Evolutionary conservation across 2,888 invertebrate genomes (phyloP), one percentile per base, ranked within the genome.

Genomic region (Spatulosminthurus flaviceps): DNA sequence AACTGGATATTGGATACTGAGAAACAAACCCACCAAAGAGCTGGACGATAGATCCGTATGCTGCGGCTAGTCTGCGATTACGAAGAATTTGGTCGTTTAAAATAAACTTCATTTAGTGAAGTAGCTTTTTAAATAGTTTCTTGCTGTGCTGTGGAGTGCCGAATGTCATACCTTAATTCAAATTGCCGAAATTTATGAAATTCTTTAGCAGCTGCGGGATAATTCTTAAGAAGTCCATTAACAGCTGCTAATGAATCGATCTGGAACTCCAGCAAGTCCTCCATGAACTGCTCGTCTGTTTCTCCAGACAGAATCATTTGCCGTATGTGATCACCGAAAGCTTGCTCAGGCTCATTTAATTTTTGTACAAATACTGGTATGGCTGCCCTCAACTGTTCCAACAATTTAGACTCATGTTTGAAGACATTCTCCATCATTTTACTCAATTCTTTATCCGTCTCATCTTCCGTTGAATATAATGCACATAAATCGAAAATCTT

Each of bases 401-500:
- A 83, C 28, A 88, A 86, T 22, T 87, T 85, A 16, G 86, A 86
- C 22, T 82, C 81, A 29, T 91, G 86, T 2, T 88, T 88, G 84
- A 95, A 92, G 51, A 95, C 89, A 34, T 90, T 91, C 0, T 89
- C 88, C 42, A 95, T 86, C 83, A 95, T 90, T 84, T 91, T 90
- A 0, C 89, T 87, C 19, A 95, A 88, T 64, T 93, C 26, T 19
- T 21, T 89, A 73, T 87, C 86, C 0, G 88, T 86, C 86, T 95
- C 94, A 0, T 93, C 94, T 72, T 91, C 91, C 70, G 90, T 89
- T 0, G 93, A 94, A 84, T 93, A 94, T 11, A 93, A 89, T 61
- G 92, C 89, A 86, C 94, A 92, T 16, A 95, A 87, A 87, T 95
- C 95, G 88, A 94, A 91, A 75, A 95, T 88, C 86, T 93, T 92